A percentile compares a stretch with the other conserved stretches of the same genome.
phyloP scores from a whole-genome alignment of 2,888 invertebrate species.

The Athripsodes cinereus region DNA sequence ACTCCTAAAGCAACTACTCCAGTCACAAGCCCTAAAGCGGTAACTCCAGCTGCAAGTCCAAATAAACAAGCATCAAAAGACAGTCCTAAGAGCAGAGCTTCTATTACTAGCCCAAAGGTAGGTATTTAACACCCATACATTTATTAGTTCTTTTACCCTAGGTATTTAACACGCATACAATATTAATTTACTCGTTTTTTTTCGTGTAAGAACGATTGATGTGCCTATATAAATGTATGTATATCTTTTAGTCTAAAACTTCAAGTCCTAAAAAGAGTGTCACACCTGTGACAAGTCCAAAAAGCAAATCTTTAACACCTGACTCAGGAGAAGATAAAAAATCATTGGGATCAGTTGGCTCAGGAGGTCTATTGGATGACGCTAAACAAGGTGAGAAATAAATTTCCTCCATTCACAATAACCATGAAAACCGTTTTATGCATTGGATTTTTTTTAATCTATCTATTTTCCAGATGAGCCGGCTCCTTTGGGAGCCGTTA shows the following conservation, averaged over 20 bases:
- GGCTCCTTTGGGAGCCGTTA: slow-evolving; percentile 38
- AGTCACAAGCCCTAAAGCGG: slow-evolving; percentile 3
- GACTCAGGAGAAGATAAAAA: slow-evolving; percentile 22
- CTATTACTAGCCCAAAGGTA: not conserved
- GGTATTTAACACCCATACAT: no score
- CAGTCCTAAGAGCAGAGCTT: slow-evolving; percentile 1
- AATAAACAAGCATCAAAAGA: slow-evolving; percentile 1
- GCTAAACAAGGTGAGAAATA: slow-evolving; percentile 9
- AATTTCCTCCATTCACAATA: not conserved
- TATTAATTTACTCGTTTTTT: no score
- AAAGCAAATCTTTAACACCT: slow-evolving; percentile 6
- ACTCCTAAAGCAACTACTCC: slow-evolving; percentile 17
- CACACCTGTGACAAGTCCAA: slow-evolving; percentile 21
- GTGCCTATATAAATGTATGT: not conserved
- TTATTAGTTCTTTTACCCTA: no score
- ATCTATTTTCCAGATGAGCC: slow-evolving; percentile 34
- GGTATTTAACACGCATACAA: no score
- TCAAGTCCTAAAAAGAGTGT: not conserved
- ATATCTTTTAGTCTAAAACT: not conserved
- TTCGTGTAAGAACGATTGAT: not conserved
- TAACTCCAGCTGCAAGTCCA: slow-evolving; percentile 6
- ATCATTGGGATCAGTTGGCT: slow-evolving; percentile 15
- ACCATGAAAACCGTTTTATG: not conserved
- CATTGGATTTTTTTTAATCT: not conserved
- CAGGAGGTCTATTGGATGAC: slow-evolving; percentile 11